Evolutionary conservation across 2,888 invertebrate genomes (phyloP), one percentile per base, ranked within the genome.

Genomic region (Adelphocoris suturalis): DNA sequence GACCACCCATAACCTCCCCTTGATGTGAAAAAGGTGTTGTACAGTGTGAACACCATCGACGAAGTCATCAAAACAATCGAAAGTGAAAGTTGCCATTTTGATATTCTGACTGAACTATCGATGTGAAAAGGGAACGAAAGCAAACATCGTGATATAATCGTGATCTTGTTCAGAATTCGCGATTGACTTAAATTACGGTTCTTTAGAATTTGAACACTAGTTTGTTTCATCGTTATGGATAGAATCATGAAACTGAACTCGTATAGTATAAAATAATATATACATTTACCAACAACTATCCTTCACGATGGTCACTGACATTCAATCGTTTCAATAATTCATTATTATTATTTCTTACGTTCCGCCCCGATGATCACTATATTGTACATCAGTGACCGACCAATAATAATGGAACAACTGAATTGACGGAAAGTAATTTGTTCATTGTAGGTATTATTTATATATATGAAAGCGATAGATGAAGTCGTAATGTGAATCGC

Each of bases 1-100:
- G 82, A 82, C 82, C 82, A 82, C 7, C 82, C 82, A 19, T 27
- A 82, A 7, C 82, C 52, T 9, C 14, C 28, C 0, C 23, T 14
- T 14, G 4, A 14, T 0, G 0, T n/a, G 80, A n/a, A 48, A 46
- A 46, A 19, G 46, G 16, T 46, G 23, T 48, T 2, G 28, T 80
- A 19, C 12, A 80, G 16, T 12, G 19, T 0, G 46, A 52, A 4
- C 4, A 82, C 11, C 4, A 52, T 23, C 7, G 23, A 7, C 0
- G 23, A 9, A 0, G 23, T 19, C 52, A 82, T 23, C 9, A 82
- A 14, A 19, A 23, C n/a, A 0, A 82, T 19, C 12, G 52, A 52
- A 13, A 82, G 14, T 7, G 46, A 46, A 11, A 80, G 14, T 46
- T 19, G 48, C 5, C 16, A 48, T n/a, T 48, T 46, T 3, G 80